Evolutionary conservation across 2,113 vertebrate genomes (phyloP).

Genomic region (Thunnus maccoyii): DNA sequence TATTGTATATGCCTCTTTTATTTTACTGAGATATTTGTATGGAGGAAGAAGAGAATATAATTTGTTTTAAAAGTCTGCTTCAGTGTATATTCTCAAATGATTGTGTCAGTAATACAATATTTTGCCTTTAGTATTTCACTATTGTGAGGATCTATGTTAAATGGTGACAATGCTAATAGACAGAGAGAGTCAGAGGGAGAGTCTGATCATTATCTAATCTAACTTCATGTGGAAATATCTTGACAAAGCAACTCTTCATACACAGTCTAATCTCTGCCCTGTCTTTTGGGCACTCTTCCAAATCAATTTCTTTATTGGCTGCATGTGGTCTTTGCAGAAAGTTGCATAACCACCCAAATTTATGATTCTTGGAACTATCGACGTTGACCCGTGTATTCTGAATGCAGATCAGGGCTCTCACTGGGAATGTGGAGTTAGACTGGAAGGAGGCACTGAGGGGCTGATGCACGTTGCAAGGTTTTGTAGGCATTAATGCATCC

Average conservation of each 20-base stretch:
- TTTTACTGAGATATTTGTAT: neutral
- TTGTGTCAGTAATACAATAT: neutral
- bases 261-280: constrained; percentile 36
- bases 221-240: constrained; percentile 31
- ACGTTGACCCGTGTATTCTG: constrained; percentile 46
- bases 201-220: constrained; percentile 42
- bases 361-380: constrained; percentile 63
- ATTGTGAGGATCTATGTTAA: neutral
- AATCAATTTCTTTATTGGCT: constrained; percentile 70
- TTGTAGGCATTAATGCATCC: constrained; percentile 1
- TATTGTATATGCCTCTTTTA: neutral
- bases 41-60: too few relatives aligned
- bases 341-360: constrained; percentile 63
- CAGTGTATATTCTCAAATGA: neutral
- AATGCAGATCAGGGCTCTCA: constrained; percentile 59
- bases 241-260: constrained; percentile 49
- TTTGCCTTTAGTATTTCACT: neutral
- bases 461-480: constrained; percentile 7
- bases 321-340: constrained; percentile 63
- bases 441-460: constrained; percentile 10
- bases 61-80: neutral
- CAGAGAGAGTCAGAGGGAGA: neutral
- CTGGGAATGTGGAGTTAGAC: constrained; percentile 26
- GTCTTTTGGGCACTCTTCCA: constrained; percentile 61
- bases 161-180: neutral